Evolutionary conservation across 1,140 invertebrate genomes (phyloP), one percentile per base, ranked within the genome.

Genomic region (Dendrolimus punctatus): DNA sequence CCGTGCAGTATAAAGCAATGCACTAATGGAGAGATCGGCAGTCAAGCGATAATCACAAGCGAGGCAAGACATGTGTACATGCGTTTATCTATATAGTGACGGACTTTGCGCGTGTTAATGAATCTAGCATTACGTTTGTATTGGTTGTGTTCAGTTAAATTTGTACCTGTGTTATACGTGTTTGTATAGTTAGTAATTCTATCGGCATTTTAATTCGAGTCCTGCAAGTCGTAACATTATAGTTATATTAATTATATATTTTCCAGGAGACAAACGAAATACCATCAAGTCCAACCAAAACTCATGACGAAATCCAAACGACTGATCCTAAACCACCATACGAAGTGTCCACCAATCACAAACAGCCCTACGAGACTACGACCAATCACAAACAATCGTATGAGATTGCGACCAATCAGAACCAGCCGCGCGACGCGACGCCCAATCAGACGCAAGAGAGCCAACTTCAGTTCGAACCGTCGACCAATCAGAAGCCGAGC

Each of bases 271-370:
- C 60, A 1, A 67, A 67, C 41, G 65, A 69, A 6, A 60, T 67
- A 49, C 65, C 64, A 39, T 47, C 47, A 42, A 76, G 65, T 23
- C 67, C 71, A 1, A 49, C 46, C 2, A 75, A 74, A 64, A 57
- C 42, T 39, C 58, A 55, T 6, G 48, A 55, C 39, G 56, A 65
- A 8, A 9, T 39, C 41, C 60, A 57, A 45, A 9, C 46, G 8
- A 49, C 42, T 10, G 49, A 55, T 40, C 46, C 42, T 37, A 36
- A 58, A 4, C 49, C 39, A 9, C 36, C 41, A 45, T 36, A 60
- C 50, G 57, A 49, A 40, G 48, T 49, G 23, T 1, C 60, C 45
- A 50, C 63, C 58, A 69, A 65, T 65, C 64, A 66, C 47, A 66
- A 55, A 39, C 46, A 47, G 23, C 4, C 48, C 8, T 64, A 57